Conservation (phyloP, 2,888 invertebrate genomes). For the Parnassius smintheus region DNA sequence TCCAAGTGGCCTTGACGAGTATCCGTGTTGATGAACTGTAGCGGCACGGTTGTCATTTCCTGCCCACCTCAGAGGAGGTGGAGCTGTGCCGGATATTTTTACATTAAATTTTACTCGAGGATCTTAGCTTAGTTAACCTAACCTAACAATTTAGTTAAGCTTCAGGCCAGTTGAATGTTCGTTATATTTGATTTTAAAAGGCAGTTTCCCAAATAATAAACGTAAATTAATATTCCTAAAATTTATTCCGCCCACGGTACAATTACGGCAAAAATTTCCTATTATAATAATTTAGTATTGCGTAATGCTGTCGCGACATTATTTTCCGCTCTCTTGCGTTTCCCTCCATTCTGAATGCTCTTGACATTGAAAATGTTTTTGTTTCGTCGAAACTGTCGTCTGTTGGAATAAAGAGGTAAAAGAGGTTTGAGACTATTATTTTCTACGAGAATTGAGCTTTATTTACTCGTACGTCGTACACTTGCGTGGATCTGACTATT, state of each 20-base stretch:
- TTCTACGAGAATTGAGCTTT: constrained; percentile 13
- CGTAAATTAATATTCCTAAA: neutral
- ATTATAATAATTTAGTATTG: constrained; percentile 10
- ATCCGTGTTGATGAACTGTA: too few relatives aligned
- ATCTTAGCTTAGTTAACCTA: too few relatives aligned
- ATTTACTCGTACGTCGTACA: neutral
- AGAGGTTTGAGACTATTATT: constrained; percentile 2
- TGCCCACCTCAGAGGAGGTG: too few relatives aligned
- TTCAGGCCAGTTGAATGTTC: too few relatives aligned
- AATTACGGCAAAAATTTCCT: neutral
- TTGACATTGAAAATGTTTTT: constrained; percentile 31
- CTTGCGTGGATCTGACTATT: neutral
- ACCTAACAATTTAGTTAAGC: too few relatives aligned
- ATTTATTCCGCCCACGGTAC: neutral
- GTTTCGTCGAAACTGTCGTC: constrained; percentile 16
- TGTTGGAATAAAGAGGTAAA: neutral
- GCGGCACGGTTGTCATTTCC: too few relatives aligned
- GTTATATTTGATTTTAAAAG: too few relatives aligned
- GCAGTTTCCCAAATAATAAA: too few relatives aligned
- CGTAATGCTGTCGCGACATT: constrained; percentile 23
- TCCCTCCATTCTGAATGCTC: constrained; percentile 22
- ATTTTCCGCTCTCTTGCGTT: constrained; percentile 23
- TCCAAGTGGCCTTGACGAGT: too few relatives aligned
- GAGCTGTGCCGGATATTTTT: too few relatives aligned
- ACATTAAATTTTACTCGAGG: too few relatives aligned